Percentiles rank a stretch among this genome's conserved stretches.
Evolutionary conservation across 2,797 vertebrate species (phyloP).

Genomic region (Pteropus rufus): DNA sequence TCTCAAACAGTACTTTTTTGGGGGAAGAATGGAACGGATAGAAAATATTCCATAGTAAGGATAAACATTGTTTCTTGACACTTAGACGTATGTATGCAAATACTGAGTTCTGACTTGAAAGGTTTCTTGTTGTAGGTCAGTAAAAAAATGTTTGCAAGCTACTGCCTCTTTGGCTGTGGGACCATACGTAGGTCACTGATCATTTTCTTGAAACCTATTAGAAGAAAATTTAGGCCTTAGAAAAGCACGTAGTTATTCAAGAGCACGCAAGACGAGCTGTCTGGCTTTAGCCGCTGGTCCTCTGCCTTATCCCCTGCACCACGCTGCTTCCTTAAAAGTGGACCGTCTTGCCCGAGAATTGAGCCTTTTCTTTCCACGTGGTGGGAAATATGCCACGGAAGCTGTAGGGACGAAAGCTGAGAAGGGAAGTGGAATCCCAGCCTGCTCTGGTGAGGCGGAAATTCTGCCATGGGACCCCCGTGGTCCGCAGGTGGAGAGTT

Average conservation of each 20-base stretch:
- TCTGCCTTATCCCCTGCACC: background rate
- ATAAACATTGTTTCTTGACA: background rate
- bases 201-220: background rate
- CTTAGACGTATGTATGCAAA: background rate
- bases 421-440: constrained; percentile 55
- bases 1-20: background rate
- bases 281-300: background rate
- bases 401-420: constrained; percentile 41
- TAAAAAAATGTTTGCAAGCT: background rate
- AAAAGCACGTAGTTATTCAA: background rate
- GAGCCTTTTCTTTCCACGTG: background rate
- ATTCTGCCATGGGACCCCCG: background rate
- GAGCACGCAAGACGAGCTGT: background rate
- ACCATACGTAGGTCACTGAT: background rate
- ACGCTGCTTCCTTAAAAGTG: background rate
- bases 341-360: background rate
- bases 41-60: background rate
- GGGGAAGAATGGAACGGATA: background rate
- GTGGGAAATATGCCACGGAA: constrained; percentile 12
- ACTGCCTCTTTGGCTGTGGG: background rate
- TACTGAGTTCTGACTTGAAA: constrained; percentile 2
- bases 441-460: background rate
- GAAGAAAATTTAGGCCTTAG: background rate
- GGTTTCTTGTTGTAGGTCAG: background rate
- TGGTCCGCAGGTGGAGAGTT: background rate